Percentiles rank a stretch among this genome's conserved stretches.
Evolutionary conservation across 2,888 invertebrate species (phyloP).

Genomic region (Nysson spinosus): DNA sequence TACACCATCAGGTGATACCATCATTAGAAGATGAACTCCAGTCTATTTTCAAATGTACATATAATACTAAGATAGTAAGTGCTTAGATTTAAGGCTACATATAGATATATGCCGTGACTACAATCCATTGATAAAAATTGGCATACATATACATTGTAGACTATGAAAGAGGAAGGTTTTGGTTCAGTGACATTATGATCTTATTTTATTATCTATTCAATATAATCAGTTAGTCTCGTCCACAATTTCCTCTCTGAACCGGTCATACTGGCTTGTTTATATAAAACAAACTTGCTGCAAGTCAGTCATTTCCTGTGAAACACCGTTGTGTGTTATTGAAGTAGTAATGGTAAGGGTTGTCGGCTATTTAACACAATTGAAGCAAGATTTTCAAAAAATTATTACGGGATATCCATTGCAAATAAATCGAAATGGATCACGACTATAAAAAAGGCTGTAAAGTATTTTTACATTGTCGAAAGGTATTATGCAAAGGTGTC

Average conservation of each 20-base stretch:
- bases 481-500: too few species aligned
- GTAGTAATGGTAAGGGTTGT: too few species aligned
- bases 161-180: slow-evolving; percentile 56
- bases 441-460: background rate
- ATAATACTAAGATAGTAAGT: slow-evolving; percentile 65
- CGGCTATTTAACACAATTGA: too few species aligned
- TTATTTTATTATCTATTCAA: slow-evolving; percentile 39
- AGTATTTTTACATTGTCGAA: slow-evolving; percentile 43
- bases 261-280: slow-evolving; percentile 10
- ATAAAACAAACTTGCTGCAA: slow-evolving; percentile 21
- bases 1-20: slow-evolving; percentile 44
- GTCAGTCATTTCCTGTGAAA: slow-evolving; percentile 31
- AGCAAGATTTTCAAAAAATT: slow-evolving; percentile 33
- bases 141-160: slow-evolving; percentile 63
- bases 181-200: slow-evolving; percentile 43
- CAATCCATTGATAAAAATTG: slow-evolving; percentile 50
- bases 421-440: background rate
- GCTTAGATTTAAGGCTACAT: slow-evolving; percentile 64
- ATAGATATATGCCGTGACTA: too few species aligned
- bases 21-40: slow-evolving; percentile 47
- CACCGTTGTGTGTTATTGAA: slow-evolving; percentile 35
- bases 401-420: slow-evolving; percentile 9
- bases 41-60: slow-evolving; percentile 70
- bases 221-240: slow-evolving; percentile 6
- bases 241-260: slow-evolving; percentile 1